Conservation (phyloP, 2,113 vertebrate genomes). For the Potamarius usumacintae region DNA sequence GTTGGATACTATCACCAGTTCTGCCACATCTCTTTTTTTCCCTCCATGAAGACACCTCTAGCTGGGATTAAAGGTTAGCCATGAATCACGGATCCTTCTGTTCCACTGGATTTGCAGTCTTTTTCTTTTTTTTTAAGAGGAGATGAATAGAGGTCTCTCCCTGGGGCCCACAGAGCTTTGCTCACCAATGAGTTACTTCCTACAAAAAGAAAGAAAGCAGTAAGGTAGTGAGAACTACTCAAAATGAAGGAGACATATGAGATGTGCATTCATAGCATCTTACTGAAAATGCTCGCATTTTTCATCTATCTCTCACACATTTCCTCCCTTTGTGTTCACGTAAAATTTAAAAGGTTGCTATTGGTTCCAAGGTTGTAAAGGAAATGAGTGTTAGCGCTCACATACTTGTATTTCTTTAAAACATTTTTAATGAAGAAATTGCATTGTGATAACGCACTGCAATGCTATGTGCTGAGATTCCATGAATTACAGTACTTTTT, state of each 20-base stretch:
- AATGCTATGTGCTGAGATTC: not conserved
- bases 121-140: constrained; percentile 52
- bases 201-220: constrained; percentile 67
- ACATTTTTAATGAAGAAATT: constrained; percentile 48
- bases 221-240: constrained; percentile 42
- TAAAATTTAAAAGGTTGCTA: constrained; percentile 61
- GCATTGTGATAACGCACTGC: constrained; percentile 24
- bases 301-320: not conserved
- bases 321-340: constrained; percentile 37
- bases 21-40: constrained; percentile 16
- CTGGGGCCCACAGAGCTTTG: constrained; percentile 63
- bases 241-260: constrained; percentile 32
- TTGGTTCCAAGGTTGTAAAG: constrained; percentile 63
- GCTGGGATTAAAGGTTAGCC: constrained; percentile 67
- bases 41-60: constrained; percentile 49
- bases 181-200: constrained; percentile 63
- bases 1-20: constrained; percentile 9
- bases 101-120: constrained; percentile 64
- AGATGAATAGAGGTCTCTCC: constrained; percentile 64
- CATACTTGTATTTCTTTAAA: constrained; percentile 45
- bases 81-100: constrained; percentile 49
- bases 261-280: constrained; percentile 47
- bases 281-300: constrained; percentile 27
- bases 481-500: constrained; percentile 27
- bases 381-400: constrained; percentile 50